Evolutionary conservation across 2,888 invertebrate genomes (phyloP), one percentile per base, ranked within the genome.

Genomic region (Noctua pronuba): DNA sequence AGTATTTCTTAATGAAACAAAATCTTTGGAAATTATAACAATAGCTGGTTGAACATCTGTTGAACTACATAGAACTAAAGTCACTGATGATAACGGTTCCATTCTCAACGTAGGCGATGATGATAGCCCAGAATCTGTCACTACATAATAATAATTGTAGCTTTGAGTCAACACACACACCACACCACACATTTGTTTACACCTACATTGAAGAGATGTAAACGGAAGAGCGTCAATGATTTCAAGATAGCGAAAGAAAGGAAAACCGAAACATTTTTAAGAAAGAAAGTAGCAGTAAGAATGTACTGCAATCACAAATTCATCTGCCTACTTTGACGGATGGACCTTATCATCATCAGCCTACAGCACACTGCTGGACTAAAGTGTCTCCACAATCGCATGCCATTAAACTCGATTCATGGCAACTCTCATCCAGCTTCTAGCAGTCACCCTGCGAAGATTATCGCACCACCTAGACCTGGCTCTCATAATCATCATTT

Each of bases 51-150:
- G n/a, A 5, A 11, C 5, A 55, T 16, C 5, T 41, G 2, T 52
- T 68, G 16, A 60, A 52, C 41, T 44, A 7, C 24, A 52, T 24
- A 0, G 11, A 28, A 6, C 10, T 44, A 35, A 35, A 52, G 18
- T 13, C 1, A 41, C 49, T 41, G 10, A n/a, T 21, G 8, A 6
- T 68, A 82, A 75, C 41, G 18, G 44, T 70, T 52, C 13, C 24
- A 46, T 44, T 52, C 0, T 21, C 1, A 44, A 76, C 44, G 65
- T 80, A 75, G 83, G 65, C 58, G 69, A 60, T 52, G 28, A 28
- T 3, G 28, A 44, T 44, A 28, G 3, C 44, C 6, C 38, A 58
- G 31, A 41, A 65, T 64, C 21, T 58, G 31, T 64, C 62, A 21
- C 58, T 60, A 28, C 35, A 58, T 52, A 73, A 55, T 79, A 28